Evolutionary conservation across 2,797 vertebrate genomes (phyloP).

Genomic region (Macropus fuliginosus): DNA sequence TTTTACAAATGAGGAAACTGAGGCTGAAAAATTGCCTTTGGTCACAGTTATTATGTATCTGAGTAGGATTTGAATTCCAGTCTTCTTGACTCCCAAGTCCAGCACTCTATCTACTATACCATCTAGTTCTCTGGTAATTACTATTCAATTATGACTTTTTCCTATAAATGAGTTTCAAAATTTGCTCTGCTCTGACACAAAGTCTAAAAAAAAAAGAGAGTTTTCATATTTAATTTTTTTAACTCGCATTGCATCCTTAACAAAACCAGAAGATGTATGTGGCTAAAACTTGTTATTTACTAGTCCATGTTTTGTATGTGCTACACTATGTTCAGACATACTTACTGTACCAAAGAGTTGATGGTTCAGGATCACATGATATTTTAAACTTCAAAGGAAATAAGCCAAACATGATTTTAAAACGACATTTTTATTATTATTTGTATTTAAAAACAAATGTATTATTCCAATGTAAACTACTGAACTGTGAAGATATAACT

Average conservation of each 20-base stretch:
- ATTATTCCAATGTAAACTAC: neutral
- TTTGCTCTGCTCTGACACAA: conserved; percentile 67
- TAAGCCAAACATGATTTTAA: neutral
- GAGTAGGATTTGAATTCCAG: neutral
- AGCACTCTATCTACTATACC: neutral
- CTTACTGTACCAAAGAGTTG: conserved; percentile 55
- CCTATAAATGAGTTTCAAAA: conserved; percentile 61
- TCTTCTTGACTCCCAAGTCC: neutral
- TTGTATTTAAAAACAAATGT: neutral
- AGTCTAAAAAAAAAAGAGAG: conserved; percentile 43
- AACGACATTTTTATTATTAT: neutral
- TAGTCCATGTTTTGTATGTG: conserved; percentile 68
- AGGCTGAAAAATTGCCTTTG: neutral
- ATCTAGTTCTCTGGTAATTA: neutral
- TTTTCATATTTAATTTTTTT: neutral
- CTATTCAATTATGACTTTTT: neutral
- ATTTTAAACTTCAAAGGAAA: neutral
- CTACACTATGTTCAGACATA: conserved; percentile 58
- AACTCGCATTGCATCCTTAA: neutral
- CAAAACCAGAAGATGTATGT: conserved; percentile 76
- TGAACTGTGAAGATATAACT: neutral
- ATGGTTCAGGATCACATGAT: neutral
- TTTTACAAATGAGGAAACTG: neutral
- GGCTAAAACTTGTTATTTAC: conserved; percentile 76
- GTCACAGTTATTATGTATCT: neutral